Conservation (phyloP, 2,797 vertebrate species). For the Myotis pilosus region DNA sequence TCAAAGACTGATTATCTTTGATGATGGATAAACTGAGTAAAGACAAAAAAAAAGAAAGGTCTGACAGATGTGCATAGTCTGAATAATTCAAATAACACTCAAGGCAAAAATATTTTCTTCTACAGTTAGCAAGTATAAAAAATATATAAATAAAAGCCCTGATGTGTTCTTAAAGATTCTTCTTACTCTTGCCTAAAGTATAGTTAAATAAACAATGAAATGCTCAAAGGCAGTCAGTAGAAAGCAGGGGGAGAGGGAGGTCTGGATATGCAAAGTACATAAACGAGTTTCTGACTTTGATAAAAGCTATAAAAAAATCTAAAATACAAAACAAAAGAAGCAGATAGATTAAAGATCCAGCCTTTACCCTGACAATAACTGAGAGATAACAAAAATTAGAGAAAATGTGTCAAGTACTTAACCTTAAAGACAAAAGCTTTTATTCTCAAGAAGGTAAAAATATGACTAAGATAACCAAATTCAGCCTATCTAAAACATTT, state of each 20-base stretch:
- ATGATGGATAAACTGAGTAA: conserved; percentile 29
- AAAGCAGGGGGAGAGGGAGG: not conserved
- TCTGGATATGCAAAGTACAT: conserved; percentile 39
- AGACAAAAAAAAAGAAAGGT: not conserved
- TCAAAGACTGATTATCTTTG: not conserved
- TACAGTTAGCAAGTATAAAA: not conserved
- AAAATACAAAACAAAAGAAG: conserved; percentile 50
- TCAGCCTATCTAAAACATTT: conserved; percentile 36
- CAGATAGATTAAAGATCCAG: conserved; percentile 52
- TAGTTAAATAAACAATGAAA: conserved; percentile 34
- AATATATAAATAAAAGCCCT: not conserved
- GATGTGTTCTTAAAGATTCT: not conserved
- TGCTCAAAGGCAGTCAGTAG: conserved; percentile 3
- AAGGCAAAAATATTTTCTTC: conserved; percentile 15
- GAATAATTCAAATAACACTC: conserved; percentile 42
- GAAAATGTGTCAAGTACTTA: conserved; percentile 53
- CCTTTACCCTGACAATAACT: conserved; percentile 61
- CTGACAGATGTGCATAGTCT: not conserved
- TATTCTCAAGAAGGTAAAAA: conserved; percentile 57
- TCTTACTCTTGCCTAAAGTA: conserved; percentile 38
- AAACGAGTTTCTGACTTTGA: conserved; percentile 55
- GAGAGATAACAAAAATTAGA: conserved; percentile 52
- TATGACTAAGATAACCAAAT: conserved; percentile 36
- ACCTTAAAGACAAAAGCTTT: conserved; percentile 36
- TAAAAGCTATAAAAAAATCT: conserved; percentile 68